phyloP scores from a whole-genome alignment of 2,888 invertebrate genomes.

The Arge pagana region DNA sequence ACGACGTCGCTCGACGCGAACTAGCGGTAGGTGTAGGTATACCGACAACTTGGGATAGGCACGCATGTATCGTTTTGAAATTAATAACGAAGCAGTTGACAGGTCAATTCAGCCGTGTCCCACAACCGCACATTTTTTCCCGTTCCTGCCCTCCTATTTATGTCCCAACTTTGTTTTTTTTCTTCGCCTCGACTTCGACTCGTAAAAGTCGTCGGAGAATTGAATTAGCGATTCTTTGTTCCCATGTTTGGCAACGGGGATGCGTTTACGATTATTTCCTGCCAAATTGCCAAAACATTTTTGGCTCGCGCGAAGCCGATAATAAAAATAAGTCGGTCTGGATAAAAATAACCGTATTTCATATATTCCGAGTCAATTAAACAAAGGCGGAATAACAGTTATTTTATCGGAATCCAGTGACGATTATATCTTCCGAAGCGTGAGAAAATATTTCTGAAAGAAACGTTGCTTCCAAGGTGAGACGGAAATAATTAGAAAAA shows the following conservation, averaged over 20 bases:
- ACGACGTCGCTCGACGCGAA: too few species aligned
- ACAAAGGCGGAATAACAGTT: too few species aligned
- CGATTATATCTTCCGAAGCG: too few species aligned
- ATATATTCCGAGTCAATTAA: too few species aligned
- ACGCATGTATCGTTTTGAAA: conserved; percentile 16
- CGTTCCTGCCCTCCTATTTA: background rate
- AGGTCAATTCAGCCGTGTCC: conserved; percentile 25
- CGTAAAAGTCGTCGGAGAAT: conserved; percentile 10
- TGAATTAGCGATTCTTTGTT: conserved; percentile 17
- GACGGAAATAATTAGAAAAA: too few species aligned
- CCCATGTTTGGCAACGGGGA: conserved; percentile 14
- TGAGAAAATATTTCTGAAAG: too few species aligned
- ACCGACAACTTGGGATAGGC: conserved; percentile 1
- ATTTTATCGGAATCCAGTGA: too few species aligned
- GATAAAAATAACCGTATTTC: too few species aligned
- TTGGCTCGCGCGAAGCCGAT: background rate
- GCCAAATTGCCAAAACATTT: conserved; percentile 1
- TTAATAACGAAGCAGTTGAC: conserved; percentile 27
- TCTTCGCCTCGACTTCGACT: background rate
- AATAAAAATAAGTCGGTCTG: too few species aligned
- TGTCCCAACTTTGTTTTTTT: background rate
- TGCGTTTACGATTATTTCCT: too few species aligned
- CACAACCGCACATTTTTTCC: conserved; percentile 5
- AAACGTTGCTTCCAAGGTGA: too few species aligned
- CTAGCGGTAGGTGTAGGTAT: too few species aligned